Percentiles rank a stretch among this genome's conserved stretches.
Evolutionary conservation across 1,140 invertebrate species (phyloP).

Genomic region (Hestina assimilis): DNA sequence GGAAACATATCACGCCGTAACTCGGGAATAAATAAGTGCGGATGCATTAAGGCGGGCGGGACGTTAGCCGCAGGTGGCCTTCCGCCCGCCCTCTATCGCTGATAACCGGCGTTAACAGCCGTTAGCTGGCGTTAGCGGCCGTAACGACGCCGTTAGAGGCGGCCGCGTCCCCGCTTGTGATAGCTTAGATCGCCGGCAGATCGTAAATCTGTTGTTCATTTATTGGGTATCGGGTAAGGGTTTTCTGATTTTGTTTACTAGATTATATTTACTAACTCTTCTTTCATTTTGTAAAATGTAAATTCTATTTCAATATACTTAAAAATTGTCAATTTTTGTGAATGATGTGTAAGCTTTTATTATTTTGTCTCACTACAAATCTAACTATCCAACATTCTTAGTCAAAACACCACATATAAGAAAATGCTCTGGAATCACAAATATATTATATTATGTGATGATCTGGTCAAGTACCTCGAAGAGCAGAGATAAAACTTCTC

Average conservation of each 20-base stretch:
- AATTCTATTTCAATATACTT: too few species aligned
- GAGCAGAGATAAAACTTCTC: too few species aligned
- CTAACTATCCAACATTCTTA: too few species aligned
- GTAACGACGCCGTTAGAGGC: slow-evolving; percentile 51
- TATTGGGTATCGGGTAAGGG: slow-evolving; percentile 12
- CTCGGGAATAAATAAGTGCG: slow-evolving; percentile 62
- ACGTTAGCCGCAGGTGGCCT: slow-evolving; percentile 59
- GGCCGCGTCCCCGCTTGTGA: slow-evolving; percentile 48
- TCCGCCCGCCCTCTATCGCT: slow-evolving; percentile 64
- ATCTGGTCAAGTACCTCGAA: too few species aligned
- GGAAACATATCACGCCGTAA: slow-evolving; percentile 55
- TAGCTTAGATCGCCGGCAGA: slow-evolving; percentile 33
- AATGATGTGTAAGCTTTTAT: too few species aligned
- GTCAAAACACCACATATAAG: too few species aligned
- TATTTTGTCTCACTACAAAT: too few species aligned
- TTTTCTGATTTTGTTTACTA: not conserved
- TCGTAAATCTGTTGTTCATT: slow-evolving; percentile 39
- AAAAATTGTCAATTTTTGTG: too few species aligned
- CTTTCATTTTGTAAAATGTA: not conserved
- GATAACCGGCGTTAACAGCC: slow-evolving; percentile 53
- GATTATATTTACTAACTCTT: not conserved
- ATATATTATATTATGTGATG: too few species aligned
- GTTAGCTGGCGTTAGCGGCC: slow-evolving; percentile 47
- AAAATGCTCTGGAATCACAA: too few species aligned
- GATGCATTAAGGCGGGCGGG: slow-evolving; percentile 63